Percentiles rank a stretch among this genome's conserved stretches.
These are phyloP conservation scores for Calliphora vomitoria DNA, from an alignment of 2,888 invertebrate genomes.

Conservation along the genomic window DNA sequence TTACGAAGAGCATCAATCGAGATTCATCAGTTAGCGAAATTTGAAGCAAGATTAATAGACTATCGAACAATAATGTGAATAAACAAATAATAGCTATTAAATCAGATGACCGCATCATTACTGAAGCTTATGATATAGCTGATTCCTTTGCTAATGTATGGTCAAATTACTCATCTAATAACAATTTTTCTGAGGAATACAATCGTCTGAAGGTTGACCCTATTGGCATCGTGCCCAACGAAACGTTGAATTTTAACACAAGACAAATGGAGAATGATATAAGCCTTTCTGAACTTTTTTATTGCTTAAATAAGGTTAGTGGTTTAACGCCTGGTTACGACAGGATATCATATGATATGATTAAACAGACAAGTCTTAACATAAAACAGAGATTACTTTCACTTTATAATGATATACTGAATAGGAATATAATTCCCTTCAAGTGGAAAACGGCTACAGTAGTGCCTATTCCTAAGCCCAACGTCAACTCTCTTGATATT, in stretches of 20 bases:
- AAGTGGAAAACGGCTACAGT: conserved; percentile 42
- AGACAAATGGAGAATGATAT: conserved; percentile 2
- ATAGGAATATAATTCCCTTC: background rate
- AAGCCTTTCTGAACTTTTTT: background rate
- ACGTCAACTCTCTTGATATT: conserved; percentile 1
- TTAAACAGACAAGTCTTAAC: background rate
- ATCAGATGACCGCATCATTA: background rate
- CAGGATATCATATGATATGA: conserved; percentile 39
- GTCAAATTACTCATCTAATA: conserved; percentile 12
- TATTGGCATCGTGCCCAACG: background rate
- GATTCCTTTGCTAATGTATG: conserved; percentile 19
- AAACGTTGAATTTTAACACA: background rate
- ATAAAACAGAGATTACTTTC: conserved; percentile 1
- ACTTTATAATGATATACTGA: conserved; percentile 43
- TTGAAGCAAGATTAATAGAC: conserved; percentile 26
- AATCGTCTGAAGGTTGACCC: background rate
- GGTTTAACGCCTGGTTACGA: conserved; percentile 47
- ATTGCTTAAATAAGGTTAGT: conserved; percentile 8
- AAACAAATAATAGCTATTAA: conserved; percentile 27
- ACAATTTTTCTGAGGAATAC: background rate
- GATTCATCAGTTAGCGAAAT: conserved; percentile 14
- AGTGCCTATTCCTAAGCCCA: conserved; percentile 46
- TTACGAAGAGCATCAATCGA: conserved; percentile 27
- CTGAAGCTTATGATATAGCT: too few relatives aligned
- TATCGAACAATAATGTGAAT: background rate